Evolutionary conservation across 2,113 vertebrate species (phyloP), one percentile per base, ranked within the genome.

Genomic region (Bungarus multicinctus): DNA sequence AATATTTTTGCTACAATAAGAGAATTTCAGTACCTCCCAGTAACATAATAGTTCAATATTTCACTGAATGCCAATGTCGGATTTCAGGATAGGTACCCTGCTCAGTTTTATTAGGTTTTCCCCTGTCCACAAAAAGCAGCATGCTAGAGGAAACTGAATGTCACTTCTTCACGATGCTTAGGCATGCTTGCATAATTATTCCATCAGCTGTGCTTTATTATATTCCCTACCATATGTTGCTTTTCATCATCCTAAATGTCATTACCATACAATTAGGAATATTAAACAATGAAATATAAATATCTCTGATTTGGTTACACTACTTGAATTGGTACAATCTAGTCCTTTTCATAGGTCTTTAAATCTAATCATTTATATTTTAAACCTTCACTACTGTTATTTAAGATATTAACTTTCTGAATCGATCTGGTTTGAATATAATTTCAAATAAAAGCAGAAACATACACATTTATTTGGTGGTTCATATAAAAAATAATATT

Each of bases 161-260:
- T 45, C 0, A 20, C 27, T 74, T 74, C 30, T 18, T 69, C 20
- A n/a, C n/a, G 47, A 23, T 90, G 45, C 27, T 57, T 90, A 47
- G 58, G 45, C 89, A 90, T 90, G 30, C 45, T n/a, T 16, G 27
- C 89, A 69, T n/a, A 69, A 90, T 90, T 90, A 69, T 69, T 22
- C 23, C 16, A 50, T 30, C 45, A 69, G 58, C 16, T 90, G 64
- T 69, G 16, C 87, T 88, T 88, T 52, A 69, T 69, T 69, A 69
- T 69, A 90, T 69, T 69, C 58, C 43, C 45, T 90, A 30, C 89
- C 58, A 90, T 90, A 27, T 69, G 58, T 69, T 90, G 43, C 45
- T 90, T 69, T 90, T 50, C 89, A 90, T 90, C 43, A 90, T 69
- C 57, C 50, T 69, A 74, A 90, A 90, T 90, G 20, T 54, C 81